Conservation (phyloP, 1,140 invertebrate genomes). For the Telenomus remus region DNA sequence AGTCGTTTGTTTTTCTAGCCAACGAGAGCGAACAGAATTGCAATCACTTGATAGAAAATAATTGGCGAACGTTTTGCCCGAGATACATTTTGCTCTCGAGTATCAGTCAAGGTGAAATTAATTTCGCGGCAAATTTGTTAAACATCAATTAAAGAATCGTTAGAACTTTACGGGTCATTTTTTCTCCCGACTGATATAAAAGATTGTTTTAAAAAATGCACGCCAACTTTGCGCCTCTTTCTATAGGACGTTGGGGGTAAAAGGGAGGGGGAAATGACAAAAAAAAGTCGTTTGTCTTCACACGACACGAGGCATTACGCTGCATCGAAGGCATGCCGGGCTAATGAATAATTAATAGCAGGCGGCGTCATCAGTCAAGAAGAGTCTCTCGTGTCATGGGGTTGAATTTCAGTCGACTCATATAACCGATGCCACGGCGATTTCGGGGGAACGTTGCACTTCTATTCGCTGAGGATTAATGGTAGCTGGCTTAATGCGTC, state of each 20-base stretch:
- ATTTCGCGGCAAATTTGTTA: too few species aligned
- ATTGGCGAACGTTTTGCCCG: neutral
- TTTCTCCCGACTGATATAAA: too few species aligned
- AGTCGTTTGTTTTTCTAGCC: constrained; percentile 4
- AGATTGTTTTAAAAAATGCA: too few species aligned
- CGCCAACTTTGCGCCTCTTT: too few species aligned
- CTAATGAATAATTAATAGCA: constrained; percentile 62
- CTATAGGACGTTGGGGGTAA: too few species aligned
- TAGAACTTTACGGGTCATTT: neutral
- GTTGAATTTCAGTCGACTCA: constrained; percentile 58
- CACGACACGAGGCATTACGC: constrained; percentile 44
- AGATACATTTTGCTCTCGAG: too few species aligned
- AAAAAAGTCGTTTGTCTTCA: constrained; percentile 51
- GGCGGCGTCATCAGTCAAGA: constrained; percentile 59
- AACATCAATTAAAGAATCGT: too few species aligned
- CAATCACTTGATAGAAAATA: neutral
- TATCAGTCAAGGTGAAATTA: too few species aligned
- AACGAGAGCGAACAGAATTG: neutral
- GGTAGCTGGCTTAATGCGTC: constrained; percentile 56
- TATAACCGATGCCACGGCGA: constrained; percentile 42
- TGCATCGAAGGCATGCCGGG: constrained; percentile 53
- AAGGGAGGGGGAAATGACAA: too few species aligned
- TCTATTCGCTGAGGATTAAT: constrained; percentile 59
- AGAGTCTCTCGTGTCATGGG: constrained; percentile 55
- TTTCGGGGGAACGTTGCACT: constrained; percentile 41